Percentiles rank a stretch among this genome's conserved stretches.
Evolutionary conservation across 23 tunicate species (phyloP).

Genomic region (Ascidia mentula): DNA sequence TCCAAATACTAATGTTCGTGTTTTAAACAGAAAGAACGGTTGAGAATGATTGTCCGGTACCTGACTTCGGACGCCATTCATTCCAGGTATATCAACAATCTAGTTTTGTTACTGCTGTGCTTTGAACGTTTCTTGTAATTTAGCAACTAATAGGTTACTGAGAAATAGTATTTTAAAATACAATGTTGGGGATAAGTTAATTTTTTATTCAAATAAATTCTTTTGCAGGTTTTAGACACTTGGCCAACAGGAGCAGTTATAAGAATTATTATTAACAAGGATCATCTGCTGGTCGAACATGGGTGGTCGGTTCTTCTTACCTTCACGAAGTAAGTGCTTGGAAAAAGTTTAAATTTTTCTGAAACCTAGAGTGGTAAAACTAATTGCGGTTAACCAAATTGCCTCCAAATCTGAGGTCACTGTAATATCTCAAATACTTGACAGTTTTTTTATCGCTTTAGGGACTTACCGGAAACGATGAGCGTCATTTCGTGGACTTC

Average conservation of each 20-base stretch:
- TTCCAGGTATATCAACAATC: too few relatives aligned
- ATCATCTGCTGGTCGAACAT: conserved; percentile 7
- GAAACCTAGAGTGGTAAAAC: too few relatives aligned
- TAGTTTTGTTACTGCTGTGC: too few relatives aligned
- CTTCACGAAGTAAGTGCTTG: conserved; percentile 55
- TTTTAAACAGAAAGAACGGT: conserved; percentile 15
- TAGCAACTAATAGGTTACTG: too few relatives aligned
- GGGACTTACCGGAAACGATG: conserved; percentile 56
- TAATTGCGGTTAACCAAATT: too few relatives aligned
- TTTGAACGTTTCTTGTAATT: too few relatives aligned
- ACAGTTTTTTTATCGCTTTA: conserved; percentile 5
- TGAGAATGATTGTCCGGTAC: conserved; percentile 48
- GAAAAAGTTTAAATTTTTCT: background rate
- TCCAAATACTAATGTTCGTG: background rate
- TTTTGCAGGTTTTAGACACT: conserved; percentile 60
- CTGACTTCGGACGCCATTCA: conserved; percentile 55
- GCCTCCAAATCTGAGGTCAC: too few relatives aligned
- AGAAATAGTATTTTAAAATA: too few relatives aligned
- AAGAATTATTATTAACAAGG: conserved; percentile 29
- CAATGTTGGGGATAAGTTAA: too few relatives aligned
- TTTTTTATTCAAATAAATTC: too few relatives aligned
- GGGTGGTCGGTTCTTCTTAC: conserved; percentile 73
- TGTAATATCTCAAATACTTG: too few relatives aligned
- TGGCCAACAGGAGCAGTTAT: conserved; percentile 82
- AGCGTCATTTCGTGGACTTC: conserved; percentile 76